phyloP scores from a whole-genome alignment of 2,888 invertebrate species.

The Diarsia mendica region DNA sequence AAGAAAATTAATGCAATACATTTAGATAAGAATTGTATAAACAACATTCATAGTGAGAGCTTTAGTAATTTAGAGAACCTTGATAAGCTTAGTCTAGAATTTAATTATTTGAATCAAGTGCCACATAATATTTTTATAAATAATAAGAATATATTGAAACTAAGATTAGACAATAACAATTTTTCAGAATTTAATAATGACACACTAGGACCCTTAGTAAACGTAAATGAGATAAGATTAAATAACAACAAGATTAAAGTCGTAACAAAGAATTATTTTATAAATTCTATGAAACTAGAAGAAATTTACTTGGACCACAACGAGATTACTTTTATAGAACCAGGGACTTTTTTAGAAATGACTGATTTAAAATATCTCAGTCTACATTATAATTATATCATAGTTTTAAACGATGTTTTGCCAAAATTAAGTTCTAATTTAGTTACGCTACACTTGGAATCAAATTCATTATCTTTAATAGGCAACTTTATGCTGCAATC shows the following conservation, averaged over 20 bases:
- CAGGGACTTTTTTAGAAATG: constrained; percentile 94
- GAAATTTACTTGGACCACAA: constrained; percentile 97
- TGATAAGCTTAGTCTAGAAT: constrained; percentile 95
- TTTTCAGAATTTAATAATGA: constrained; percentile 94
- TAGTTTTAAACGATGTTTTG: constrained; percentile 94
- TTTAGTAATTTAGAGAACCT: constrained; percentile 94
- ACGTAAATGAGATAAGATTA: constrained; percentile 94
- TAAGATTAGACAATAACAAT: constrained; percentile 96
- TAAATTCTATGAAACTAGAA: constrained; percentile 93
- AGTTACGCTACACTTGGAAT: constrained; percentile 94
- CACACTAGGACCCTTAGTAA: constrained; percentile 93
- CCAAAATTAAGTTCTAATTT: constrained; percentile 93
- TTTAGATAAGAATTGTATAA: constrained; percentile 96
- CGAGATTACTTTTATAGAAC: constrained; percentile 94
- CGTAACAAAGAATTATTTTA: constrained; percentile 94
- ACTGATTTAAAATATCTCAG: constrained; percentile 95
- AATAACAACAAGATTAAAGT: constrained; percentile 95
- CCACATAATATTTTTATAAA: constrained; percentile 94
- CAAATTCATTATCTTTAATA: constrained; percentile 93
- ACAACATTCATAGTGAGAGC: constrained; percentile 94
- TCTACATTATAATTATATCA: constrained; percentile 94
- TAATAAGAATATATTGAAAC: constrained; percentile 93
- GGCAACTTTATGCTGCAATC: constrained; percentile 94
- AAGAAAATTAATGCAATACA: constrained; percentile 94
- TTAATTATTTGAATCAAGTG: constrained; percentile 95